Conservation (phyloP, 1,140 invertebrate species). For the Platyura marginata region DNA sequence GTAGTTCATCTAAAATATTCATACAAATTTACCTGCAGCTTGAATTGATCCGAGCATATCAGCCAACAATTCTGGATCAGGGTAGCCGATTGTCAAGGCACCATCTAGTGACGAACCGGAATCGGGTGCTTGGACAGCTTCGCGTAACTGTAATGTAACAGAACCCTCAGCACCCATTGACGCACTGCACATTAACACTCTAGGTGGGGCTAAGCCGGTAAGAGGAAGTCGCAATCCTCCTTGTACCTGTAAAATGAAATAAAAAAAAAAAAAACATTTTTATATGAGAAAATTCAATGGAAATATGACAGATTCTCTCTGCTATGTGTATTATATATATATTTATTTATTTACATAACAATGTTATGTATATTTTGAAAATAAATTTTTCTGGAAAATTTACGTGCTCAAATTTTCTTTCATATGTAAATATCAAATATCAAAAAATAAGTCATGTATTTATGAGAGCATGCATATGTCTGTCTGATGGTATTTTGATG, state of each 20-base stretch:
- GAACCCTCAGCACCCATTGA: constrained; percentile 33
- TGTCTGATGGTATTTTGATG: background rate
- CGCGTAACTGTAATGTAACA: constrained; percentile 31
- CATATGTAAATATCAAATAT: background rate
- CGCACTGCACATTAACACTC: constrained; percentile 38
- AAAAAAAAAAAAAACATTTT: background rate
- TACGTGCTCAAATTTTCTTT: background rate
- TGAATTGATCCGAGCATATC: constrained; percentile 24
- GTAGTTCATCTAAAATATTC: background rate
- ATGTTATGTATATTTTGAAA: no score
- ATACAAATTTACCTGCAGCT: constrained; percentile 22
- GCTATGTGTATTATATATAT: background rate
- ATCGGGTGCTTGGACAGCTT: constrained; percentile 27
- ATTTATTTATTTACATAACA: no score
- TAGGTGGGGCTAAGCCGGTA: constrained; percentile 30
- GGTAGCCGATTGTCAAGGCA: constrained; percentile 31
- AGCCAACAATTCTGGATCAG: constrained; percentile 31
- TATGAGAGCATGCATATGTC: background rate
- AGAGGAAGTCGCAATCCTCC: constrained; percentile 29
- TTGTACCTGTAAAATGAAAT: constrained; percentile 12
- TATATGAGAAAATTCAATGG: background rate
- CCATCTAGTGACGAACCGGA: constrained; percentile 24
- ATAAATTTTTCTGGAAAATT: background rate
- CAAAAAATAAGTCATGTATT: background rate
- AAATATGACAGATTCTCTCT: no score